phyloP scores from a whole-genome alignment of 64 coral and sea anemone genomes.

The Acropora tenuis region DNA sequence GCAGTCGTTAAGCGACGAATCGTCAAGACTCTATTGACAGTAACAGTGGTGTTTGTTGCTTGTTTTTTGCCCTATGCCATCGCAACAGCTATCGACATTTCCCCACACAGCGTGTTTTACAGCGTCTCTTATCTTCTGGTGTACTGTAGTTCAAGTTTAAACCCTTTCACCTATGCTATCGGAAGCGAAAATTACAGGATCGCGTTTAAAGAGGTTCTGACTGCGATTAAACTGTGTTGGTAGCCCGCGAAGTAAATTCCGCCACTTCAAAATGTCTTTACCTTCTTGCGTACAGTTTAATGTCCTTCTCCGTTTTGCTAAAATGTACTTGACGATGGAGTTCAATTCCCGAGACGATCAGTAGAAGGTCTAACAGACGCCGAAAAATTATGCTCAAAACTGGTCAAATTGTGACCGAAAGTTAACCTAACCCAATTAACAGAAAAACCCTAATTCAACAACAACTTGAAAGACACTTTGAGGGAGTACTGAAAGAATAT shows the following conservation, averaged over 20 bases:
- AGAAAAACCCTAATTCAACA: no score
- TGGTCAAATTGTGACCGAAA: no score
- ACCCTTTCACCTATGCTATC: slow-evolving; percentile 64
- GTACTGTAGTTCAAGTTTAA: slow-evolving; percentile 59
- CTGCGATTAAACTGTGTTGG: background rate
- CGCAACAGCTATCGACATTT: background rate
- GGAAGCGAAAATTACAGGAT: slow-evolving; percentile 59
- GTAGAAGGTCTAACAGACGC: no score
- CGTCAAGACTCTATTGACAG: slow-evolving; percentile 61
- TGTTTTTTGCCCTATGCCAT: slow-evolving; percentile 67
- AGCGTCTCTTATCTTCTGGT: slow-evolving; percentile 63
- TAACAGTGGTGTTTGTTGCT: slow-evolving; percentile 48
- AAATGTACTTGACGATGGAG: no score
- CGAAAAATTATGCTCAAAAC: no score
- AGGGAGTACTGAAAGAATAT: no score
- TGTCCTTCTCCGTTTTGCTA: background rate
- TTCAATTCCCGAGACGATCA: no score
- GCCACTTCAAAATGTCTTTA: no score
- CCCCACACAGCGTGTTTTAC: background rate
- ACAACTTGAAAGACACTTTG: no score
- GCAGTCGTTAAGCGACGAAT: slow-evolving; percentile 58
- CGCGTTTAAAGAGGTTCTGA: slow-evolving; percentile 56
- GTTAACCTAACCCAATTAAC: no score
- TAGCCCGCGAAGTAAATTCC: background rate
- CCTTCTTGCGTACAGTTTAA: no score